Conservation (phyloP, 2,888 invertebrate genomes). For the Archips xylosteana region DNA sequence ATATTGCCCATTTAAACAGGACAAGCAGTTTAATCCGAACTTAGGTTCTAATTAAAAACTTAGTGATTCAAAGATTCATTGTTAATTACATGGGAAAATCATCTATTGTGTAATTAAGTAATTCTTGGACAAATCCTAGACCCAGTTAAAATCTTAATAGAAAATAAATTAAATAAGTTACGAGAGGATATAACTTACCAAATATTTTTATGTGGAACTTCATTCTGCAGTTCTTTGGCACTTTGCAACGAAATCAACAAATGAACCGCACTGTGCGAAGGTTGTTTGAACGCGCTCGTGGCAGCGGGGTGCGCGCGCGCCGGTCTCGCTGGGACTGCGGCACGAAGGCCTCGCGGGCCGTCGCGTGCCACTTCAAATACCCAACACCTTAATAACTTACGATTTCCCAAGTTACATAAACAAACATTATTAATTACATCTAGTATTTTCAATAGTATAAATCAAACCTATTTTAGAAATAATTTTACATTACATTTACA, state of each 20-base stretch:
- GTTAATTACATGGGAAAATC: slow-evolving; percentile 35
- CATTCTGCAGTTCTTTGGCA: slow-evolving; percentile 61
- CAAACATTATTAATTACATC: slow-evolving; percentile 29
- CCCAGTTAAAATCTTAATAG: slow-evolving; percentile 26
- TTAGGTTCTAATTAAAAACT: slow-evolving; percentile 23
- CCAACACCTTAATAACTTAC: slow-evolving; percentile 51
- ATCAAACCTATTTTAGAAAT: not conserved
- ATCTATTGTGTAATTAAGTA: slow-evolving; percentile 16
- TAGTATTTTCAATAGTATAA: not conserved
- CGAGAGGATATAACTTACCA: slow-evolving; percentile 60
- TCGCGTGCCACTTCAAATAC: slow-evolving; percentile 70
- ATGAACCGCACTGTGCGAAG: slow-evolving; percentile 50
- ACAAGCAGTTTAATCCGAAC: too few relatives aligned
- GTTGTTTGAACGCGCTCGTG: slow-evolving; percentile 48
- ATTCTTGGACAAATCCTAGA: slow-evolving; percentile 29
- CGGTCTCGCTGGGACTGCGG: slow-evolving; percentile 69
- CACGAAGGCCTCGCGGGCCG: slow-evolving; percentile 44
- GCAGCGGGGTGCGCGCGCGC: slow-evolving; percentile 72
- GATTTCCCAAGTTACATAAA: slow-evolving; percentile 47
- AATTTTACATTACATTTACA: not conserved
- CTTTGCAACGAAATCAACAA: slow-evolving; percentile 61
- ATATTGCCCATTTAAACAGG: slow-evolving; percentile 1
- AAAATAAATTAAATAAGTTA: slow-evolving; percentile 24
- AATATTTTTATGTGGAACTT: slow-evolving; percentile 73
- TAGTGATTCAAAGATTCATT: slow-evolving; percentile 40